Percentiles rank a stretch among this genome's conserved stretches.
These are phyloP conservation scores for Corythornis madagascariensis DNA, from an alignment of 2,113 vertebrate genomes.

Conservation along the genomic window DNA sequence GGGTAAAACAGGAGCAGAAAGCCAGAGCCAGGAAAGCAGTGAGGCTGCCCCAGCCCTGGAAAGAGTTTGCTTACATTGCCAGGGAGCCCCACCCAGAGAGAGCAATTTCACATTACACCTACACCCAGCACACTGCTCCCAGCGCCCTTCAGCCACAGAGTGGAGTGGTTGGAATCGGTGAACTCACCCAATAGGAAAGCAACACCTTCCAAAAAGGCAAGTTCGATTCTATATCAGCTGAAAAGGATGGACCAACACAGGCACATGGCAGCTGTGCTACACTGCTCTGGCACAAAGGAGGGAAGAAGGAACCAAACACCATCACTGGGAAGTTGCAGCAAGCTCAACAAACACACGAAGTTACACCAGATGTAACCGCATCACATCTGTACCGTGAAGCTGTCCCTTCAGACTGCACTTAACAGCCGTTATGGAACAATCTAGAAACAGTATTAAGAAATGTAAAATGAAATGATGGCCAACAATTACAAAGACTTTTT, in stretches of 20 bases:
- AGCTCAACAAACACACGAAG: fast-evolving
- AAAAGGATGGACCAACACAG: background rate
- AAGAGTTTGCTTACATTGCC: background rate
- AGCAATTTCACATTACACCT: background rate
- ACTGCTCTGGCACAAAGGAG: background rate
- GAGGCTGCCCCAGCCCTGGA: background rate
- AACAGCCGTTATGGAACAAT: background rate
- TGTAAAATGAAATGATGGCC: background rate
- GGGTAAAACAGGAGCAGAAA: background rate
- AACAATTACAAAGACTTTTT: background rate
- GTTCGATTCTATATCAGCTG: background rate
- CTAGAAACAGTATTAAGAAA: background rate
- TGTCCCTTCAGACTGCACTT: background rate
- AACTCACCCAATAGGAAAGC: background rate
- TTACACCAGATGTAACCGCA: background rate
- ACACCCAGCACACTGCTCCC: background rate
- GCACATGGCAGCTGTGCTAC: fast-evolving
- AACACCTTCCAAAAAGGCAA: background rate
- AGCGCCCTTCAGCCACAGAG: background rate
- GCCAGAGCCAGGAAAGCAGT: too few relatives aligned
- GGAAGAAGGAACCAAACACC: background rate
- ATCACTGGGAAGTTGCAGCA: background rate
- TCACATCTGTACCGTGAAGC: background rate
- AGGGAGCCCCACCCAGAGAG: background rate
- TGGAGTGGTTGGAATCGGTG: background rate